Conservation (phyloP, 2,113 vertebrate genomes). For the Crotalus helleri region DNA sequence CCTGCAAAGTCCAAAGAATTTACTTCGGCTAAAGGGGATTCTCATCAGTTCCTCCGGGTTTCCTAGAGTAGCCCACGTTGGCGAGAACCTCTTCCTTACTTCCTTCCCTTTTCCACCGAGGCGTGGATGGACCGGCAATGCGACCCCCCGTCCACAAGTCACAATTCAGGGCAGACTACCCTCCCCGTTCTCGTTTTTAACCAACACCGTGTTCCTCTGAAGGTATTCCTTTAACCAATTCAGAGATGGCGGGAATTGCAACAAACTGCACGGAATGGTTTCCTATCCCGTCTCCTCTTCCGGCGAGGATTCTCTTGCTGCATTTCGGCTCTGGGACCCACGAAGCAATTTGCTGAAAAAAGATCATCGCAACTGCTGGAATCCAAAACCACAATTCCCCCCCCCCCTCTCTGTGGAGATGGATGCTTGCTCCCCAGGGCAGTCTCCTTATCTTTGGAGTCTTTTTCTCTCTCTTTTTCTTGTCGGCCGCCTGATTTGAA, state of each 20-base stretch:
- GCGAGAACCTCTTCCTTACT: background rate
- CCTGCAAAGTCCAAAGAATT: background rate
- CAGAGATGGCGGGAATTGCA: background rate
- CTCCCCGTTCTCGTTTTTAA: background rate
- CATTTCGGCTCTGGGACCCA: background rate
- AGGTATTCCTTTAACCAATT: background rate
- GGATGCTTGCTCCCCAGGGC: background rate
- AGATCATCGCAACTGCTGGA: background rate
- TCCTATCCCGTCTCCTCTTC: background rate
- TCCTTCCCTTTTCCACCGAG: background rate
- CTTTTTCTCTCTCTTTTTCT: background rate
- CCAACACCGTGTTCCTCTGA: background rate
- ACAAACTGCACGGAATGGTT: too few relatives aligned
- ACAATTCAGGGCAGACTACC: too few relatives aligned
- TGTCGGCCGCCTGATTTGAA: background rate
- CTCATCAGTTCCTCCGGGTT: background rate
- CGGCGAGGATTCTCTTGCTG: conserved; percentile 7
- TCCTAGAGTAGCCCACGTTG: too few relatives aligned
- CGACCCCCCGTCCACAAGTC: background rate
- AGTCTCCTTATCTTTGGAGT: background rate
- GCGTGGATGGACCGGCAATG: background rate
- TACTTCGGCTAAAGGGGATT: background rate
- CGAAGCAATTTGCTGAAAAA: conserved; percentile 2
- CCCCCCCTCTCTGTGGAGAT: background rate
- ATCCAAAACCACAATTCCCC: background rate